These are phyloP conservation scores for Polydrusus tereticollis DNA, from an alignment of 2,888 invertebrate genomes.

Conservation along the genomic window DNA sequence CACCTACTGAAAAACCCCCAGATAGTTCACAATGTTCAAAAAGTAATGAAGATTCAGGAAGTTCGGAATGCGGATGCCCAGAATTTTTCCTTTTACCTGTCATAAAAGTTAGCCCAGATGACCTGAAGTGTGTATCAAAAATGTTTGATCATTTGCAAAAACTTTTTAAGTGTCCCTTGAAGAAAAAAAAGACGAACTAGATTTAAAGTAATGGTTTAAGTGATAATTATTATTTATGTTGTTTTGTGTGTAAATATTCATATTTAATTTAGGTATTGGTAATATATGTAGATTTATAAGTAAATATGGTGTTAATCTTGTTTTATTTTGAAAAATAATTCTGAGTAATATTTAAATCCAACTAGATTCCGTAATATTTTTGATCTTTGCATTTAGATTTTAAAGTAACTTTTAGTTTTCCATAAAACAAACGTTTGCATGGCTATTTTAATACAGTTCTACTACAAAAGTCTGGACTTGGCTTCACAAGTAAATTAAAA, in stretches of 20 bases:
- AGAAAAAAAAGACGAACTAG: background rate
- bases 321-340: background rate
- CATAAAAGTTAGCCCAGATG: constrained; percentile 4
- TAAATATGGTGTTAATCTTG: background rate
- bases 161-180: background rate
- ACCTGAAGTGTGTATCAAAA: background rate
- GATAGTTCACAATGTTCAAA: background rate
- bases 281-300: background rate
- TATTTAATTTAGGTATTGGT: background rate
- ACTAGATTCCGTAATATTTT: no score
- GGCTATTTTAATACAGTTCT: no score
- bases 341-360: no score
- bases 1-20: background rate
- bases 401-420: no score
- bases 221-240: background rate
- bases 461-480: no score
- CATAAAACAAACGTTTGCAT: no score
- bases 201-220: background rate
- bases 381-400: no score
- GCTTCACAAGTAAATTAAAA: no score
- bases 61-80: background rate
- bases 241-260: no score
- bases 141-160: constrained; percentile 11
- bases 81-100: constrained; percentile 19
- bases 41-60: background rate